These are phyloP conservation scores for Pristionchus pacificus DNA, from an alignment of 1,140 invertebrate species.

Conservation along the genomic window DNA sequence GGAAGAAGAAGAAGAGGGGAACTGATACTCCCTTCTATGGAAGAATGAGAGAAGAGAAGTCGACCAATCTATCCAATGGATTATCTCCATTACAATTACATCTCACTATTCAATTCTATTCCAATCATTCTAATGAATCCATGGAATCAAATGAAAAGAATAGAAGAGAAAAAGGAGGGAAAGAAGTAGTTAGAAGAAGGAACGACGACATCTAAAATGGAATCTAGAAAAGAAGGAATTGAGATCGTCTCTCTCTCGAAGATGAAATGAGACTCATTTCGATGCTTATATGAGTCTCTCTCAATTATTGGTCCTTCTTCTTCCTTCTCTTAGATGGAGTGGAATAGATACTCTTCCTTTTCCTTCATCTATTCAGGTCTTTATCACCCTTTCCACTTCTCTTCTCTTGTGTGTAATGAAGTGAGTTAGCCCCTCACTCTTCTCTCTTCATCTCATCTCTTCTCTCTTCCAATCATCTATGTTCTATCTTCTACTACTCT, in stretches of 20 bases:
- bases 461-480: conserved; percentile 17
- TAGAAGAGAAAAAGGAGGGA: background rate
- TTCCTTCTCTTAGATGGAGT: background rate
- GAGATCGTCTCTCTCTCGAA: background rate
- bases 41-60: no score
- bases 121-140: no score
- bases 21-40: no score
- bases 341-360: no score
- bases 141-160: no score
- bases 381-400: no score
- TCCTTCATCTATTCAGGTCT: no score
- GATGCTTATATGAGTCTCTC: background rate
- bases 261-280: background rate
- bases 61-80: no score
- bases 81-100: background rate
- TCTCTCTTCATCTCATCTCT: conserved; percentile 13
- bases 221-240: background rate
- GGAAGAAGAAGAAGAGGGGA: background rate
- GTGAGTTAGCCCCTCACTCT: conserved; percentile 2
- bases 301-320: background rate
- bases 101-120: background rate
- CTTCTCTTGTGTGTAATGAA: background rate
- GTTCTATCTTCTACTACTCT: conserved; percentile 10
- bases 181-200: background rate
- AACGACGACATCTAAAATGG: background rate